Conservation (phyloP, 1,140 invertebrate species). For the Bombus pyrosoma region DNA sequence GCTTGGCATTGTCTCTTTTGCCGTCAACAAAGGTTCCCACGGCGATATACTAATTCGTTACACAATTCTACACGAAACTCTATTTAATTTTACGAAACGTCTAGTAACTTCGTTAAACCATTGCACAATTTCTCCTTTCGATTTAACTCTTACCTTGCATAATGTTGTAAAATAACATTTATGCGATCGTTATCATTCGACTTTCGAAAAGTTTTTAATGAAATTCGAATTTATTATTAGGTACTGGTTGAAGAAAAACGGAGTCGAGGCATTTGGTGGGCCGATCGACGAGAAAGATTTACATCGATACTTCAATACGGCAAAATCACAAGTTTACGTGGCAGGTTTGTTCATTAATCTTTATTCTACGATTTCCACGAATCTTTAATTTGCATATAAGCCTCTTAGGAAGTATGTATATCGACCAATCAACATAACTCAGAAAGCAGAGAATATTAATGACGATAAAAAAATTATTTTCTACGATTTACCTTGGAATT, state of each 20-base stretch:
- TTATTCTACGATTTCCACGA: background rate
- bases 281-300: slow-evolving; percentile 51
- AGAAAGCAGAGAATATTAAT: background rate
- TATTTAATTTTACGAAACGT: background rate
- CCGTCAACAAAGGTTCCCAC: slow-evolving; percentile 74
- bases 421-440: background rate
- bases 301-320: slow-evolving; percentile 63
- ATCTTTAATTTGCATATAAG: background rate
- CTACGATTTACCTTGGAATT: background rate
- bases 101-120: background rate
- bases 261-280: slow-evolving; percentile 68
- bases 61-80: background rate
- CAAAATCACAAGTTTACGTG: slow-evolving; percentile 66
- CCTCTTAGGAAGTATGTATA: too few relatives aligned
- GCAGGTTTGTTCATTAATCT: slow-evolving; percentile 63
- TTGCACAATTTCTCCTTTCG: background rate
- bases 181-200: too few relatives aligned
- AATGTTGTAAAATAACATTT: background rate
- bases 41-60: background rate
- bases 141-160: background rate
- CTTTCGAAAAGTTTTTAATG: background rate
- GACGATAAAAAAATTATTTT: background rate
- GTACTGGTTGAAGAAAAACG: slow-evolving; percentile 67
- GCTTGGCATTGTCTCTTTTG: slow-evolving; percentile 77
- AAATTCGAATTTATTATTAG: slow-evolving; percentile 52